phyloP scores from a whole-genome alignment of 2,888 invertebrate genomes.

The Diaphora mendica region DNA sequence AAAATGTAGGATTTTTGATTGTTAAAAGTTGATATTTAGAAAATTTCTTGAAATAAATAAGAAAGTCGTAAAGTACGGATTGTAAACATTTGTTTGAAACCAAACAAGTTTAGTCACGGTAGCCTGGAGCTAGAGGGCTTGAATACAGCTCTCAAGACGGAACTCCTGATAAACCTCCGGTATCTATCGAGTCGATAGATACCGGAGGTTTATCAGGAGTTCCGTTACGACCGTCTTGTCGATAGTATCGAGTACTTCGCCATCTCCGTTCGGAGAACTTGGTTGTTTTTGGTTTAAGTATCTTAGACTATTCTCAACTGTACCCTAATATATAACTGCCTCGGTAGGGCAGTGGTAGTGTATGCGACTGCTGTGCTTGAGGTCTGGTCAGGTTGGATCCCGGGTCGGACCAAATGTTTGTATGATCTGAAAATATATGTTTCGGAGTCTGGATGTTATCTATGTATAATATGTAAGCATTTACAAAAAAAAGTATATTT shows the following conservation, averaged over 20 bases:
- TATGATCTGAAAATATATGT: too few species aligned
- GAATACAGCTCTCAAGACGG: neutral
- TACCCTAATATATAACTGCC: too few species aligned
- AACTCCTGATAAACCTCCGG: neutral
- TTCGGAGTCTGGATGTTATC: too few species aligned
- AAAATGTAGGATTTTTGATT: neutral
- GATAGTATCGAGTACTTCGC: too few species aligned
- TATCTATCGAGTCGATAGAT: too few species aligned
- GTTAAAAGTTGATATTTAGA: neutral
- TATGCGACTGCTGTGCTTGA: too few species aligned
- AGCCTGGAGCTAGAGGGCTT: neutral
- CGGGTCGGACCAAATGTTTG: too few species aligned
- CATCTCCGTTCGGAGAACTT: neutral
- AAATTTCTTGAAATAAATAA: neutral
- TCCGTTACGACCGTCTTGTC: too few species aligned
- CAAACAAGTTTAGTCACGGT: neutral
- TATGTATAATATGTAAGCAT: too few species aligned
- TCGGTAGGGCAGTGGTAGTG: too few species aligned
- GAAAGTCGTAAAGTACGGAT: neutral
- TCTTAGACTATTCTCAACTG: neutral
- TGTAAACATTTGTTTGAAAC: neutral
- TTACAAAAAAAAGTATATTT: too few species aligned
- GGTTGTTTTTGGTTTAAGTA: neutral
- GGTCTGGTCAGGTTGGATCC: too few species aligned
- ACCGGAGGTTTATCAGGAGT: neutral